Evolutionary conservation across 2,888 invertebrate genomes (phyloP), one percentile per base, ranked within the genome.

Genomic region (Azorinus chamasolen): DNA sequence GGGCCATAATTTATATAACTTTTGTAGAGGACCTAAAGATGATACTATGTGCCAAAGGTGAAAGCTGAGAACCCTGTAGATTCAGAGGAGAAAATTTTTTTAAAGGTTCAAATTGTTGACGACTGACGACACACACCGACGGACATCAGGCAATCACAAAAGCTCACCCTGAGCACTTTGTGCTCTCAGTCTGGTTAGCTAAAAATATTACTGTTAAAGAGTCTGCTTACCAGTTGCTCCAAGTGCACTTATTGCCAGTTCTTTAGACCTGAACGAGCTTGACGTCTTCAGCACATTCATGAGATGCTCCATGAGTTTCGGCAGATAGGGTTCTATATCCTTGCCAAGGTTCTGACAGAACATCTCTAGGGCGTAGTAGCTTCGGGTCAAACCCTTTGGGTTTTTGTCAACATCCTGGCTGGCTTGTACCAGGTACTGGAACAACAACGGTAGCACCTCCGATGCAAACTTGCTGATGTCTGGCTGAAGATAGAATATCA

Each of bases 341-440:
- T 95, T 95, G 88, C 92, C 91, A 46, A 96, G 93, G 92, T 96
- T 96, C 91, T 96, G 96, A 88, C 96, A 96, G 90, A 96, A 96
- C 72, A 95, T 95, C 92, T 96, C 96, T 75, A 97, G 91, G 0
- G 96, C 96, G 91, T 96, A 96, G 91, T 96, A 97, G 93, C 96
- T 95, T 61, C 96, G 94, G 83, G 95, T 95, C 1, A 95, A 94
- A 61, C 95, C 95, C 18, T 95, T 95, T 0, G 95, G 95, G 83
- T 92, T 90, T 59, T 85, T 88, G 45, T 88, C 88, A 16, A 83
- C 87, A 20, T 89, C 88, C 46, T 88, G 86, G 50, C 85, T 87
- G 6, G 87, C 87, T 65, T 87, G 86, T 46, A 85, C 77, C 54
- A 96, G 92, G 88, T 95, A 96, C 77, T 95, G 95, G 87, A 96